Conservation (phyloP, 2,113 vertebrate species). For the Corvus hawaiiensis region DNA sequence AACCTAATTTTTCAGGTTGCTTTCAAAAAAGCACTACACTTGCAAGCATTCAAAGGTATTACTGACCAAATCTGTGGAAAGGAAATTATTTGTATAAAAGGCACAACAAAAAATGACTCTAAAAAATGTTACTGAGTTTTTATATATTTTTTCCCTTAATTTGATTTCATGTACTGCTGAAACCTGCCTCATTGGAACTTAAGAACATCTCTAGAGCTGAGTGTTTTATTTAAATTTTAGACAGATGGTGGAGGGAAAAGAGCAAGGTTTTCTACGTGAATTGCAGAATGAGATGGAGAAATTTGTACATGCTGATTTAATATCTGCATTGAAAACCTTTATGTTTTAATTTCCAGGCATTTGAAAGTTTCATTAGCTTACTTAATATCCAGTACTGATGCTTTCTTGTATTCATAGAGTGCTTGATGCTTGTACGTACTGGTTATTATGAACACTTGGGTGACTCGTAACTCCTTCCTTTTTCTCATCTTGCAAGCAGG, state of each 20-base stretch:
- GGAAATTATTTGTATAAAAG: not conserved
- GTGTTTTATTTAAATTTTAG: not conserved
- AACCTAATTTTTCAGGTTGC: constrained; percentile 35
- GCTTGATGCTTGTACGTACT: not conserved
- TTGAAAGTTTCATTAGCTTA: not conserved
- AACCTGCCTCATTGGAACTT: not conserved
- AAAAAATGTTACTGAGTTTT: not conserved
- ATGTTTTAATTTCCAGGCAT: not conserved
- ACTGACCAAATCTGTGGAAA: not conserved
- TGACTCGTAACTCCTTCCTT: not conserved
- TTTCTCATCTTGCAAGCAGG: not conserved
- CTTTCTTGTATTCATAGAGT: not conserved
- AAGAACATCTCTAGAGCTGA: not conserved
- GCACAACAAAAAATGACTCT: not conserved
- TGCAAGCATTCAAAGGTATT: not conserved
- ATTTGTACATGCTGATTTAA: not conserved
- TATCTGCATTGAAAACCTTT: not conserved
- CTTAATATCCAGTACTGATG: not conserved
- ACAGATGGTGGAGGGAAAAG: not conserved
- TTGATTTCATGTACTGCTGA: not conserved
- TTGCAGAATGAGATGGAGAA: not conserved
- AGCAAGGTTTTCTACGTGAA: not conserved
- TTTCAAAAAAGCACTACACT: not conserved
- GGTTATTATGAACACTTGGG: not conserved
- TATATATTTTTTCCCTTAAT: not conserved